Conservation (phyloP, 2,888 invertebrate species). For the Criorhina ranunculi region DNA sequence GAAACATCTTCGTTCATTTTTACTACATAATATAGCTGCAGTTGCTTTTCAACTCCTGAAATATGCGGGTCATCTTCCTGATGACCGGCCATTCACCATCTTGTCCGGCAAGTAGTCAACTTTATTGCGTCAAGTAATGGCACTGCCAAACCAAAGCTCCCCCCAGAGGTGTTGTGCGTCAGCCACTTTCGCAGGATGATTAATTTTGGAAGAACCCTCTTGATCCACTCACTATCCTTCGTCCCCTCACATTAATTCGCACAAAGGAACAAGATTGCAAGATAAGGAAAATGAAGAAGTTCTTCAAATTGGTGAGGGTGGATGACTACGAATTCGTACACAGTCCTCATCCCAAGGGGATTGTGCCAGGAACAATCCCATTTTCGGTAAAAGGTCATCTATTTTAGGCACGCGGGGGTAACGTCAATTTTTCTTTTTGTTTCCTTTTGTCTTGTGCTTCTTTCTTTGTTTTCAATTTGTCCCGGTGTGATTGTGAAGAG, state of each 20-base stretch:
- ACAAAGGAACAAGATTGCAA: constrained; percentile 40
- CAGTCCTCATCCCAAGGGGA: constrained; percentile 13
- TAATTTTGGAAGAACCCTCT: constrained; percentile 42
- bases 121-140: constrained; percentile 35
- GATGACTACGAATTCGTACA: neutral
- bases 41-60: neutral
- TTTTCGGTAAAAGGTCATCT: constrained; percentile 66
- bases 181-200: constrained; percentile 44
- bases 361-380: constrained; percentile 39
- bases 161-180: constrained; percentile 38
- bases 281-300: constrained; percentile 39
- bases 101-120: constrained; percentile 40
- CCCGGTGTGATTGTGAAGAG: constrained; percentile 35
- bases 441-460: constrained; percentile 24
- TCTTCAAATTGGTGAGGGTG: neutral
- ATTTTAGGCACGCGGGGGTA: constrained; percentile 29
- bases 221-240: constrained; percentile 19
- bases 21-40: constrained; percentile 27
- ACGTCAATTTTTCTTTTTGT: constrained; percentile 32
- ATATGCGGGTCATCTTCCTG: constrained; percentile 43
- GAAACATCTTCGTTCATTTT: neutral
- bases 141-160: constrained; percentile 16
- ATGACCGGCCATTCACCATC: constrained; percentile 38
- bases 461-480: constrained; percentile 52
- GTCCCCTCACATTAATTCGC: neutral